Percentiles rank a stretch among this genome's conserved stretches.
Conservation (phyloP, 2,797 vertebrate species). For the Myotis planiceps region DNA sequence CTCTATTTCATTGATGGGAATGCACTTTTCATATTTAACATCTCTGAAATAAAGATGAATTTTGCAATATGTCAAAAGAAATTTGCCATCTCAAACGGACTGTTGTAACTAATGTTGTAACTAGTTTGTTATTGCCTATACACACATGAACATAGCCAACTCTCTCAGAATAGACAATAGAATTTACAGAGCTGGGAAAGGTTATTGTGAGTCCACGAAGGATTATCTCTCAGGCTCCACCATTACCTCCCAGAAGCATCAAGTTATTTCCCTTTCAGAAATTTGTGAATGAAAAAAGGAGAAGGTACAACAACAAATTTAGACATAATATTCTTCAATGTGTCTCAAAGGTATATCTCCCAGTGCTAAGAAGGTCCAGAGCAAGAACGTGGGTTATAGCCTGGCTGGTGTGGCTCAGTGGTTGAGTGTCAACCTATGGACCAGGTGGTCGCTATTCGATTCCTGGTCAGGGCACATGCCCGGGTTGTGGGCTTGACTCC, state of each 20-base stretch:
- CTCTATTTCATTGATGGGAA: not conserved
- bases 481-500: no score
- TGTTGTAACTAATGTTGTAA: not conserved
- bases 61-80: not conserved
- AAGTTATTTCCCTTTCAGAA: not conserved
- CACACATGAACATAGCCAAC: not conserved
- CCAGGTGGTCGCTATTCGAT: no score
- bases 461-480: no score
- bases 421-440: no score
- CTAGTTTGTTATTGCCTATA: not conserved
- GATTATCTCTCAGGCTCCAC: not conserved
- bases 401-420: no score
- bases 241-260: not conserved
- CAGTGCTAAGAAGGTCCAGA: not conserved
- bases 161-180: not conserved
- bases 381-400: not conserved
- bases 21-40: not conserved
- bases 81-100: not conserved
- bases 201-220: not conserved
- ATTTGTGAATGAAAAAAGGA: not conserved
- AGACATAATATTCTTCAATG: not conserved
- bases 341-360: not conserved
- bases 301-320: not conserved
- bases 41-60: constrained; percentile 22
- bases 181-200: not conserved